phyloP scores from a whole-genome alignment of 2,888 invertebrate species.

The Malthinus seriepunctatus region DNA sequence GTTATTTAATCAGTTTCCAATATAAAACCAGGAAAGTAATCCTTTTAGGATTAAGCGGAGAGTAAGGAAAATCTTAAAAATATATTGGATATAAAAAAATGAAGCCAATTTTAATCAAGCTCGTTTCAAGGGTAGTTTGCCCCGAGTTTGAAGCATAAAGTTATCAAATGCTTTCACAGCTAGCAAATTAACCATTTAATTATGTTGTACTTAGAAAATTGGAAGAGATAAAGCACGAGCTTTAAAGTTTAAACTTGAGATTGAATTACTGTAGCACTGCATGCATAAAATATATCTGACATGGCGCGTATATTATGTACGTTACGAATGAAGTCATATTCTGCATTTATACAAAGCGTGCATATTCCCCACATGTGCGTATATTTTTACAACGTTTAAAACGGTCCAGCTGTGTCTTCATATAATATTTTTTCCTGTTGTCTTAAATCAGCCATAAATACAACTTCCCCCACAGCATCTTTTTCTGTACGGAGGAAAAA shows the following conservation, averaged over 20 bases:
- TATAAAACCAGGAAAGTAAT: too few species aligned
- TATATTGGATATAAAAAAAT: too few species aligned
- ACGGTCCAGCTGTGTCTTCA: slow-evolving; percentile 42
- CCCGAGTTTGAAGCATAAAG: slow-evolving; percentile 15
- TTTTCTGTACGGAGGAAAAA: slow-evolving; percentile 29
- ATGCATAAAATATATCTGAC: slow-evolving; percentile 19
- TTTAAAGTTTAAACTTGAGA: slow-evolving; percentile 22
- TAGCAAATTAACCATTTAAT: slow-evolving; percentile 32
- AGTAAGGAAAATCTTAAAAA: too few species aligned
- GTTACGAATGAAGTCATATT: slow-evolving; percentile 28
- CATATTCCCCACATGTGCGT: slow-evolving; percentile 37
- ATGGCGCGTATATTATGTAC: slow-evolving; percentile 14
- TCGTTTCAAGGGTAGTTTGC: slow-evolving; percentile 17
- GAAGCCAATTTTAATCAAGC: slow-evolving; percentile 19
- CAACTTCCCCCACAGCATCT: slow-evolving; percentile 27
- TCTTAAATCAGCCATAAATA: slow-evolving; percentile 47
- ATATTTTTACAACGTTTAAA: slow-evolving; percentile 45
- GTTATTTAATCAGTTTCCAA: too few species aligned
- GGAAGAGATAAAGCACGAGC: slow-evolving; percentile 31
- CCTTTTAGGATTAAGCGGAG: too few species aligned
- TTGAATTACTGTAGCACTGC: slow-evolving; percentile 23
- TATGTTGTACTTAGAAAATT: slow-evolving; percentile 32
- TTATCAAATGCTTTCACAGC: slow-evolving; percentile 24
- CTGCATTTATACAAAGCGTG: slow-evolving; percentile 21
- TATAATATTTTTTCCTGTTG: slow-evolving; percentile 37